Evolutionary conservation across 2,797 vertebrate species (phyloP).

Genomic region (Brachyrhaphis roseni): DNA sequence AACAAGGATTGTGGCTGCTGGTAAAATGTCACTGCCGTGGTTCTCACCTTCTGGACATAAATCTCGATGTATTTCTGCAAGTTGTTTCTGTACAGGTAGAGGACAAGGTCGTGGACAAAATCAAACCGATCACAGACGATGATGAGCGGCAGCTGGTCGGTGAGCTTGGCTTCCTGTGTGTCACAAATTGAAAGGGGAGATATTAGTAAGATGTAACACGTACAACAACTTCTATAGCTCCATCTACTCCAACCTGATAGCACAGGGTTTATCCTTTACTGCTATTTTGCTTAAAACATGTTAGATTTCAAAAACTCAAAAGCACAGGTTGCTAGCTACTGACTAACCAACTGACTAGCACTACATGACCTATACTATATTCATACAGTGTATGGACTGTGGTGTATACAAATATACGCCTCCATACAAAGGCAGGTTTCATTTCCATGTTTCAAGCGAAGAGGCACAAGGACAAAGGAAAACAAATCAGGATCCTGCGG

Average conservation of each 20-base stretch:
- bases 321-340: constrained; percentile 5
- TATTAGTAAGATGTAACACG: constrained; percentile 16
- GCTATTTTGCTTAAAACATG: not conserved
- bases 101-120: constrained; percentile 97
- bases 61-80: constrained; percentile 99
- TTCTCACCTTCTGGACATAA: constrained; percentile 96
- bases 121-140: constrained; percentile 98
- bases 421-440: constrained; percentile 83
- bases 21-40: not conserved
- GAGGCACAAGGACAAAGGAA: constrained; percentile 50
- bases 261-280: not conserved
- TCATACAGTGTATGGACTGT: constrained; percentile 43
- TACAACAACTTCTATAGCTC: not conserved
- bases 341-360: constrained; percentile 32
- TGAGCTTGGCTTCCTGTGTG: constrained; percentile 97
- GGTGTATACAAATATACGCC: constrained; percentile 34
- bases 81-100: constrained; percentile 98
- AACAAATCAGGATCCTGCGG: constrained; percentile 71
- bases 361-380: constrained; percentile 27
- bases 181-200: constrained; percentile 49
- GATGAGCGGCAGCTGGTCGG: constrained; percentile 97
- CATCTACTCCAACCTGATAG: constrained; percentile 27
- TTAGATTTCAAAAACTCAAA: constrained; percentile 1
- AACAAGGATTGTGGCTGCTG: not conserved
- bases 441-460: constrained; percentile 74